These are phyloP conservation scores for Euphydryas editha DNA, from an alignment of 2,888 invertebrate species.

Conservation along the genomic window DNA sequence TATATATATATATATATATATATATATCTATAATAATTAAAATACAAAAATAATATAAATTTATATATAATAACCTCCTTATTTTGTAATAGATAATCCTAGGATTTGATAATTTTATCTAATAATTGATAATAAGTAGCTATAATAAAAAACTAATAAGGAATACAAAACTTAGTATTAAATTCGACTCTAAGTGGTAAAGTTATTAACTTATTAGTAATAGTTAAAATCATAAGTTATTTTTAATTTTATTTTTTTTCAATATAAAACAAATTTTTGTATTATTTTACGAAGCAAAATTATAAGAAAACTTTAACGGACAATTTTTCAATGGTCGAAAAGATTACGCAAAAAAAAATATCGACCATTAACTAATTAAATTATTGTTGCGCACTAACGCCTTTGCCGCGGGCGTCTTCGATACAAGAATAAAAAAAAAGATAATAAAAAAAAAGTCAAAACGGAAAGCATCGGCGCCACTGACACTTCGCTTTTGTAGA, in stretches of 20 bases:
- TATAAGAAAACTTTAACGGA: conserved; percentile 1
- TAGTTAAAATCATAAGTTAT: no score
- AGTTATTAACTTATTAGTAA: no score
- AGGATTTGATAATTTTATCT: no score
- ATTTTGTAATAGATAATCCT: no score
- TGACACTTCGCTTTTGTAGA: conserved; percentile 62
- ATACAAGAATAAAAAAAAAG: conserved; percentile 52
- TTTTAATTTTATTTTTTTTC: no score
- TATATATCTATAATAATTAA: no score
- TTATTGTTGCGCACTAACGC: conserved; percentile 61
- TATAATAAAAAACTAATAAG: not conserved
- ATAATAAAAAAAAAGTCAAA: conserved; percentile 62
- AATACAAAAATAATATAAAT: no score
- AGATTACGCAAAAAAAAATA: conserved; percentile 41
- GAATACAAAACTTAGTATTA: no score
- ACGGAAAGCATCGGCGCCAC: conserved; percentile 73
- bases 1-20: no score
- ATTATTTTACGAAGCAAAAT: not conserved
- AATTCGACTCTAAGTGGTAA: no score
- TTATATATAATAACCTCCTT: no score
- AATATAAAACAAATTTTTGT: not conserved
- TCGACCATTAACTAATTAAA: conserved; percentile 61
- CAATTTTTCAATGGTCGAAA: not conserved
- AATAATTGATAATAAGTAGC: not conserved
- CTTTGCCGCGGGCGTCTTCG: conserved; percentile 63